Evolutionary conservation across 2,888 invertebrate species (phyloP), one percentile per base, ranked within the genome.

Genomic region (Keiferia lycopersicella): DNA sequence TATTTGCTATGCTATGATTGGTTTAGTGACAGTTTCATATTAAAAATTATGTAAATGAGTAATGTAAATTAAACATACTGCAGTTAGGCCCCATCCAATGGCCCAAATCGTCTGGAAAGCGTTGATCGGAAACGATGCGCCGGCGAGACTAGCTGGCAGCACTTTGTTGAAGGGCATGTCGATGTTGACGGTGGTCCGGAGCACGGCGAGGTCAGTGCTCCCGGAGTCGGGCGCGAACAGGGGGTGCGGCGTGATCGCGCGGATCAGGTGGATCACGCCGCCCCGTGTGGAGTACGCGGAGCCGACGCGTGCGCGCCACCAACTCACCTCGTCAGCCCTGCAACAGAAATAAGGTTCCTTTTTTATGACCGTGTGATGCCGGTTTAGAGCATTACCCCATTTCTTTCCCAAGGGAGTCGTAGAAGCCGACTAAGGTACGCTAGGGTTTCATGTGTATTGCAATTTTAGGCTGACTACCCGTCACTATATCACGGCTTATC

Each of bases 241-340:
- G 16, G 82, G 78, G 69, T 87, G 79, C 0, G 71, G 60, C 0
- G 74, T 82, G 68, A 89, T 87, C 18, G 67, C 73, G 22, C 72
- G 75, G 38, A 89, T 72, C 14, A 81, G 26, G 70, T 84, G 76
- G 58, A 80, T 70, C 4, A 71, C 69, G 4, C 89, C 88, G 0
- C 80, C 80, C 0, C 77, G 65, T 60, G 77, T 78, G 34, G 79
- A 76, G 65, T 67, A 70, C 0, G 77, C 68, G 0, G 89, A 83
- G 0, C 87, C 88, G 0, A 86, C 80, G 53, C 88, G 76, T 0
- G 79, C 82, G 2, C 87, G 82, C 88, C 88, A 90, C 75, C 77
- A 77, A 14, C 61, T 20, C 0, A 67, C 68, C 10, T 77, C 72
- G 48, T 87, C 67, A 0, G 65, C 58, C 4, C 86, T 86, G 77